A percentile compares a stretch with the other conserved stretches of the same genome.
phyloP scores from a whole-genome alignment of 2,113 vertebrate genomes.

The Archilochus colubris region DNA sequence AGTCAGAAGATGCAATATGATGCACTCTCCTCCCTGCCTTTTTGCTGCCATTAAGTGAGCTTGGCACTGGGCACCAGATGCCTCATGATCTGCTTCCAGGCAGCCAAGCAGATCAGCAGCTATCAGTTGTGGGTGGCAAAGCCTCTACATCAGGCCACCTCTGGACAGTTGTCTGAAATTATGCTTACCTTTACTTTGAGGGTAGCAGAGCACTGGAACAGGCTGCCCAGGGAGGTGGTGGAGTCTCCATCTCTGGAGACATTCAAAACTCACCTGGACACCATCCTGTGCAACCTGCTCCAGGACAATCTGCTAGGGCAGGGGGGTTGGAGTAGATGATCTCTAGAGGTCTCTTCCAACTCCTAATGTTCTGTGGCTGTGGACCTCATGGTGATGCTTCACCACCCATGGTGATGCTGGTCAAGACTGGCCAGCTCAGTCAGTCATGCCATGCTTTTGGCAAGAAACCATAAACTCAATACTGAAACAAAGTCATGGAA shows the following conservation, averaged over 20 bases:
- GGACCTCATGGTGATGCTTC: rapidly evolving
- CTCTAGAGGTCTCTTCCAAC: too few species aligned
- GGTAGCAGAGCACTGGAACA: too few species aligned
- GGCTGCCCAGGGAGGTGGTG: too few species aligned
- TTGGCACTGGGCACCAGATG: background rate
- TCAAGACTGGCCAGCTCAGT: background rate
- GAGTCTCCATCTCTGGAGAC: too few species aligned
- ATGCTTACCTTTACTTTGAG: background rate
- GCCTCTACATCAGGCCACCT: background rate
- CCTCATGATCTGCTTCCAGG: rapidly evolving
- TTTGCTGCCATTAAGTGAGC: background rate
- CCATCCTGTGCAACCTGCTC: too few species aligned
- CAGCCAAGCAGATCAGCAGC: background rate
- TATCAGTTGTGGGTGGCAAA: background rate
- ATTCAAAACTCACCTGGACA: too few species aligned
- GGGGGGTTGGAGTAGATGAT: too few species aligned
- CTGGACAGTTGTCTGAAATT: background rate
- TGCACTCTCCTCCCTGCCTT: background rate
- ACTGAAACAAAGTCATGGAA: background rate
- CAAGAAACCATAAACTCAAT: background rate
- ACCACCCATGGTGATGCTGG: background rate
- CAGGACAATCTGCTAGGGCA: too few species aligned
- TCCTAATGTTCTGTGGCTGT: rapidly evolving
- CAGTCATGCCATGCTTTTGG: background rate
- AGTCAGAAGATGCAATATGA: background rate